These are phyloP conservation scores for Phylloscopus collybita DNA, from an alignment of 2,797 vertebrate genomes.

Conservation along the genomic window DNA sequence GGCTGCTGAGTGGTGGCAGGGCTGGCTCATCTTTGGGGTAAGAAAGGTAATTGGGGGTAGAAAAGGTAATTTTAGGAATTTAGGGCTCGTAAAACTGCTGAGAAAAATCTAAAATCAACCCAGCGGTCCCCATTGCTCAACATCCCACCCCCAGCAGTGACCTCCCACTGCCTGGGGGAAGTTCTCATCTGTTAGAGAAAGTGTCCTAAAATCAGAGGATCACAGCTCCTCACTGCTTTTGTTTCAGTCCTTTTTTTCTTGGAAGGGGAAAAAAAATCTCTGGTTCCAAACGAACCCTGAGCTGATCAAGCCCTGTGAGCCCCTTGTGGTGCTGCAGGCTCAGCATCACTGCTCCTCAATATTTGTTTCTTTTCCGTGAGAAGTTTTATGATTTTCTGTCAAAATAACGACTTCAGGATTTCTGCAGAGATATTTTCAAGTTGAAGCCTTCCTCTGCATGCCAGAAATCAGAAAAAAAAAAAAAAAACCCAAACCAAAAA, in stretches of 20 bases:
- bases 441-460: neutral
- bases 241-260: neutral
- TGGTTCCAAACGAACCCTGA: neutral
- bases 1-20: neutral
- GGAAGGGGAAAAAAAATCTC: neutral
- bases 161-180: neutral
- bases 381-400: neutral
- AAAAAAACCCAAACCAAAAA: neutral
- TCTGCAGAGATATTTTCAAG: neutral
- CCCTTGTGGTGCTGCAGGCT: neutral
- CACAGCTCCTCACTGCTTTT: neutral
- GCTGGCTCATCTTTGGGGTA: neutral
- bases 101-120: neutral
- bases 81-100: neutral
- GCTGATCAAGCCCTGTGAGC: fast-evolving
- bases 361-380: fast-evolving
- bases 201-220: neutral
- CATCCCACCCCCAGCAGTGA: neutral
- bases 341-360: neutral
- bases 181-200: neutral
- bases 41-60: neutral
- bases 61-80: neutral
- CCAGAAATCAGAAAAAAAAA: neutral
- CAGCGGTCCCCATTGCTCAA: neutral
- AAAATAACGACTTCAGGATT: neutral